Evolutionary conservation across 1,140 invertebrate species (phyloP), one percentile per base, ranked within the genome.

Genomic region (Lineus longissimus): DNA sequence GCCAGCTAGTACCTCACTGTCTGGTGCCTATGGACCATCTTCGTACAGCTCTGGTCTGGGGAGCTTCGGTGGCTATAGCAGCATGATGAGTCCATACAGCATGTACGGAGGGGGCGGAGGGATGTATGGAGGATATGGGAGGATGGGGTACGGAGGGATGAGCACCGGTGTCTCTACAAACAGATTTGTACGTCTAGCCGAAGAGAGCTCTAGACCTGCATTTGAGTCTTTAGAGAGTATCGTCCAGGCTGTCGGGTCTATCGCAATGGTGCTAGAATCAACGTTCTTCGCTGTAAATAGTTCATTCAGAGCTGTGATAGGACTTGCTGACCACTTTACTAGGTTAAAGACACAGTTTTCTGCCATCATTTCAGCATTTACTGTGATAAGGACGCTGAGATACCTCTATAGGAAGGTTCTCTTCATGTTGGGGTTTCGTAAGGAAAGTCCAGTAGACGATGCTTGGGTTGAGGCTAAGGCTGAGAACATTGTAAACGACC

Each of bases 231-330:
- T 98, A 70, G 93, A 97, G 83, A 91, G 91, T 63, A 84, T 98
- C 63, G 91, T 98, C 0, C 87, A 89, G 58, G 92, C 95, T 22
- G 92, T 97, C 75, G 89, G 89, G 27, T 95, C 95, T 55, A 87
- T 98, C 11, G 92, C 93, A 25, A 94, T 95, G 86, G 96, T 98
- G 91, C 81, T 98, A 31, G 95, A 97, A 74, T 97, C 94, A 17
- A 97, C 95, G 64, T 96, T 94, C 78, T 90, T 92, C 81, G 94
- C 95, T 22, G 86, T 98, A 70, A 92, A 94, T 15, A 95, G 90
- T 79, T 97, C 95, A 6, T 98, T 98, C 78, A 85, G 91, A 74
- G 95, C 95, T 47, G 92, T 98, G 68, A 83, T 98, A 36, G 93
- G 93, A 58, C 94, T 98, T 1, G 94, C 94, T 33, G 94, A 98